These are phyloP conservation scores for Habrosyne pyritoides DNA, from an alignment of 2,888 invertebrate species.

Conservation along the genomic window DNA sequence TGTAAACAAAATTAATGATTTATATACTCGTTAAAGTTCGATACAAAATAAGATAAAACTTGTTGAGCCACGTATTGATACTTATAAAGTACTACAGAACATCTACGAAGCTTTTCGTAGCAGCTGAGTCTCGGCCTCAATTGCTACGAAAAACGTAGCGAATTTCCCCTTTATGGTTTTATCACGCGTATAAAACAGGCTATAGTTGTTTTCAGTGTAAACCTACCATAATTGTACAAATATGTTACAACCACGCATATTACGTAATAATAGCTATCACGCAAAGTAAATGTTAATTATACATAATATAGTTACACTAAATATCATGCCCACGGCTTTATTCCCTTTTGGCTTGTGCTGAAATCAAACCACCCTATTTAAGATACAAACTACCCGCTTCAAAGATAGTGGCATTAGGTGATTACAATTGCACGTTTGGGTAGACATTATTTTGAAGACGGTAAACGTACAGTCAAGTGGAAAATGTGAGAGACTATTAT, in stretches of 20 bases:
- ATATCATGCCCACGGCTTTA: neutral
- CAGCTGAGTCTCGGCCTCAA: neutral
- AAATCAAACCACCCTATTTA: neutral
- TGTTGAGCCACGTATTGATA: neutral
- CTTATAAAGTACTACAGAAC: neutral
- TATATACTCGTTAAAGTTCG: too few species aligned
- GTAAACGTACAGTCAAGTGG: neutral
- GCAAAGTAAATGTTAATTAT: neutral
- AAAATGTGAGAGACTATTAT: neutral
- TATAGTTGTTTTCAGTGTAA: neutral
- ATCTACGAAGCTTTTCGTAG: neutral
- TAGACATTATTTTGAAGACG: neutral
- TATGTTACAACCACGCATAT: neutral
- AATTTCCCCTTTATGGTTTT: neutral
- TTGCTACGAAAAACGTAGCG: neutral
- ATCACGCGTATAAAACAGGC: neutral
- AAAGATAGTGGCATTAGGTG: neutral
- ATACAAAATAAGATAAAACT: neutral
- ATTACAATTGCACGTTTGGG: conserved; percentile 1
- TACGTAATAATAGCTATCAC: neutral
- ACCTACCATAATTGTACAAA: neutral
- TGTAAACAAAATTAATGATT: too few species aligned
- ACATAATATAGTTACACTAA: neutral
- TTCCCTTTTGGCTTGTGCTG: neutral
- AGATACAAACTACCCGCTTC: neutral